These are phyloP conservation scores for Mastomys natalensis DNA, from an alignment of 2,113 vertebrate genomes.

Conservation along the genomic window DNA sequence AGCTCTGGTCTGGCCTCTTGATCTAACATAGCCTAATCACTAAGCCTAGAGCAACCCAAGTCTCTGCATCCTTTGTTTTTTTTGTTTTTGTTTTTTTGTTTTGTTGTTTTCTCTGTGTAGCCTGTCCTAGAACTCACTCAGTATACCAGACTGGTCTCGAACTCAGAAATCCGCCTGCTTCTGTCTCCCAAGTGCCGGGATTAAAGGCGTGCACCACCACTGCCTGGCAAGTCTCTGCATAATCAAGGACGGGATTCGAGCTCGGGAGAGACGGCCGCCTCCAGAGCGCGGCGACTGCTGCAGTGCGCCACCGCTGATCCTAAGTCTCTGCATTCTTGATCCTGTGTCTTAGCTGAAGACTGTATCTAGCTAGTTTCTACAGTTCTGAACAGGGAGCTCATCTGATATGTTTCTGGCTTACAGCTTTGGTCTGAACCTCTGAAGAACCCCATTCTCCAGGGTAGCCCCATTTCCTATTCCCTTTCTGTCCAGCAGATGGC, in stretches of 20 bases:
- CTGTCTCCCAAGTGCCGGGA: too few species aligned
- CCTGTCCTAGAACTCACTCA: too few species aligned
- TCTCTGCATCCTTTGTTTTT: neutral
- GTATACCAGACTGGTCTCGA: too few species aligned
- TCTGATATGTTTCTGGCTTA: neutral
- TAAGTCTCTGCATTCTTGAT: neutral
- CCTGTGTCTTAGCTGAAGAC: neutral
- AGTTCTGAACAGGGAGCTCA: neutral
- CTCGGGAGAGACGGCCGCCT: too few species aligned
- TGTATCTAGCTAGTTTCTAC: neutral
- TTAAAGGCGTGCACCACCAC: too few species aligned
- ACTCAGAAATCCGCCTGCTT: too few species aligned
- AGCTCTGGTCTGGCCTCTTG: neutral
- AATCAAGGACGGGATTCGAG: too few species aligned
- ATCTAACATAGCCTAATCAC: neutral
- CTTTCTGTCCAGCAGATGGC: neutral
- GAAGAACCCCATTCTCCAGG: neutral
- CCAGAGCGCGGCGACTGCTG: too few species aligned
- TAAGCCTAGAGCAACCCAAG: neutral
- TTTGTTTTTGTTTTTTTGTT: too few species aligned
- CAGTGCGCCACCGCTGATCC: too few species aligned
- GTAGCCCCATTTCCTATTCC: neutral
- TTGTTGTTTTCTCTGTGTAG: too few species aligned
- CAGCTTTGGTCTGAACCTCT: neutral
- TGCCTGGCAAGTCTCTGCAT: neutral